A percentile compares a stretch with the other conserved stretches of the same genome.
These are phyloP conservation scores for Pseudopipra pipra DNA, from an alignment of 2,113 vertebrate genomes.

Conservation along the genomic window DNA sequence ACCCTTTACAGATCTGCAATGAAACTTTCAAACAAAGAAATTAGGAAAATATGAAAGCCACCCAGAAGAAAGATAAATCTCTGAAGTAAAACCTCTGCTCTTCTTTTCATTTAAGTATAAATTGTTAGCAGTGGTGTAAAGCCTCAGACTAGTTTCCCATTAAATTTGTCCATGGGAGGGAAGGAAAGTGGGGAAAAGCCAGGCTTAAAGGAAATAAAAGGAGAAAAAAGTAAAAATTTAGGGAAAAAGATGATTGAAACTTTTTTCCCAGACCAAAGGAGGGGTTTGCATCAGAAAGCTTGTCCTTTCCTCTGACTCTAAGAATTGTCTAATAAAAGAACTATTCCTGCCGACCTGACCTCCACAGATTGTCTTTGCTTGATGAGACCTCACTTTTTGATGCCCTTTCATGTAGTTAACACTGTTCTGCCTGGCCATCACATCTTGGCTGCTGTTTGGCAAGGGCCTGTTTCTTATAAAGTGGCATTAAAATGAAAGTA, in stretches of 20 bases:
- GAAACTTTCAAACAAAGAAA: background rate
- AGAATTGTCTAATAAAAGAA: background rate
- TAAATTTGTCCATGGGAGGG: background rate
- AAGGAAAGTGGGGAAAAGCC: background rate
- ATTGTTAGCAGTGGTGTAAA: background rate
- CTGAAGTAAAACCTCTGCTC: background rate
- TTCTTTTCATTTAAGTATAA: background rate
- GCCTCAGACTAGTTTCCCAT: background rate
- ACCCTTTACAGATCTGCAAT: background rate
- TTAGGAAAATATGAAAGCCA: background rate
- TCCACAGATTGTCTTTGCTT: background rate
- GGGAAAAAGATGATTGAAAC: background rate
- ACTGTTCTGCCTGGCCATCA: background rate
- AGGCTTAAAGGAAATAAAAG: background rate
- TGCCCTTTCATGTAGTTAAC: background rate
- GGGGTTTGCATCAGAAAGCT: background rate
- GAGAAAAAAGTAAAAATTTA: background rate
- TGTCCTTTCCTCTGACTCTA: background rate
- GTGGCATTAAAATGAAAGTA: background rate
- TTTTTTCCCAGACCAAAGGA: background rate
- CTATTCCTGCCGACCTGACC: background rate
- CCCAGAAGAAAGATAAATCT: background rate
- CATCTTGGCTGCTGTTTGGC: background rate
- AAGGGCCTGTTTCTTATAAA: background rate
- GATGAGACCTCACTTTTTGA: slow-evolving; percentile 24